Evolutionary conservation across 2,113 vertebrate species (phyloP), one percentile per base, ranked within the genome.

Genomic region (Tyto alba): DNA sequence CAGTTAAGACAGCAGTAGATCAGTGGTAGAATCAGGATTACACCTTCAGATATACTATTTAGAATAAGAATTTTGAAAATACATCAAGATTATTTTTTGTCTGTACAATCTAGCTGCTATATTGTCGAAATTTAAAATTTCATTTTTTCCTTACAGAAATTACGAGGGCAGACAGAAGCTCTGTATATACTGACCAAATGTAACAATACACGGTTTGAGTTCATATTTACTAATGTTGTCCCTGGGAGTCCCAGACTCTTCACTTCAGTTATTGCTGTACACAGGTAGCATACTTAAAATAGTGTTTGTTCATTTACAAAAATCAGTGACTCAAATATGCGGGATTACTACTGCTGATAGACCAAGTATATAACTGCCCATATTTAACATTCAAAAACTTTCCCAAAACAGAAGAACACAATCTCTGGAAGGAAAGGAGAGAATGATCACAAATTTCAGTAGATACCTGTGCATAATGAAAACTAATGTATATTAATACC

Each of bases 121-220:
- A 38, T 22, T 74, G 64, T 56, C 50, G 69, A 85, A 85, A 85
- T 63, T 40, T 53, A 79, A 87, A 43, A 89, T 89, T 77, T 77
- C 4, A 9, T 95, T 89, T 88, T 98, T 60, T 97, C 68, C 71
- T 96, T 96, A 76, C 98, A 99, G 99, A 99, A 99, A 99, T 97
- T 99, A 87, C 98, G 99, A 95, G 99, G 99, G 34, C 99, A 99
- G 97, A 99, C 99, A 34, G 99, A 99, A 98, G 99, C 99, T 36
- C 99, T 99, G 82, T 99, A 99, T 97, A 99, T 99, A 97, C 88
- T 99, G 97, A 99, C 99, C 88, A 99, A 99, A 97, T 99, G 99
- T 93, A 99, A 99, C 96, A 99, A 98, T 91, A 99, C 99, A 68
- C 98, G 99, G 85, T 99, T 99, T 98, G 99, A 99, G 95, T 99